Base-by-base conservation (phyloP, 2,888 invertebrate species). In the Dermolepida albohirtum region DNA sequence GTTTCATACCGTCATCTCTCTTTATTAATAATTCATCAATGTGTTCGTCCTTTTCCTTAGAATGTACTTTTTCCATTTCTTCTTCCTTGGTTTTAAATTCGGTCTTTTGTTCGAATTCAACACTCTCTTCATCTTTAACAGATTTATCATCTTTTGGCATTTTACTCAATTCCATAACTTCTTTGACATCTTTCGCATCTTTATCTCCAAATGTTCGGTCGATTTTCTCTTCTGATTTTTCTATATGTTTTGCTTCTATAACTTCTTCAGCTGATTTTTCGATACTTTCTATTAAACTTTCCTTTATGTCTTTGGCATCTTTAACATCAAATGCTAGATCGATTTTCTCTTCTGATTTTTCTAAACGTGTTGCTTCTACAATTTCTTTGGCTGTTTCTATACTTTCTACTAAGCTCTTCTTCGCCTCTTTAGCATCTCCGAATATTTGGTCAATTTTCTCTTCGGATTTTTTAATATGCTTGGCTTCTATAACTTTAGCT, bases 301-400 rank as follows among this genome's bases (percentile, higher is more conserved):
- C 29, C 17, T 8, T 22, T 2, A 34, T n/a, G 7, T 40, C 41
- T 34, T 57, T 43, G 16, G 10, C 64, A 14, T 2, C 27, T 64
- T 64, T 10, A 43, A 52, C 39, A 11, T 52, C 51, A 7, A 27
- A 6, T 6, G 12, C 14, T 12, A 27, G 7, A 12, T 44, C 10
- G 29, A 59, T 11, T 10, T 59, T 2, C 10, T 34, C 34, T 71
- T 64, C 67, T 10, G 17, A 8, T 51, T 51, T 49, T 67, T 72
- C 66, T 17, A 49, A 39, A 55, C 29, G 64, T 39, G 17, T 52
- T 12, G 12, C 69, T 68, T 67, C 66, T 52, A 49, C 44, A 51
- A 43, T n/a, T n/a, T n/a, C 52, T 57, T 12, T 41, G 64, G 65
- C 66, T 14, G 49, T 63, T 66, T 69, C 68, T 50, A 70, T 74